Percentiles rank a stretch among this genome's conserved stretches.
Conservation (phyloP, 2,113 vertebrate species). For the Heterocephalus glaber region DNA sequence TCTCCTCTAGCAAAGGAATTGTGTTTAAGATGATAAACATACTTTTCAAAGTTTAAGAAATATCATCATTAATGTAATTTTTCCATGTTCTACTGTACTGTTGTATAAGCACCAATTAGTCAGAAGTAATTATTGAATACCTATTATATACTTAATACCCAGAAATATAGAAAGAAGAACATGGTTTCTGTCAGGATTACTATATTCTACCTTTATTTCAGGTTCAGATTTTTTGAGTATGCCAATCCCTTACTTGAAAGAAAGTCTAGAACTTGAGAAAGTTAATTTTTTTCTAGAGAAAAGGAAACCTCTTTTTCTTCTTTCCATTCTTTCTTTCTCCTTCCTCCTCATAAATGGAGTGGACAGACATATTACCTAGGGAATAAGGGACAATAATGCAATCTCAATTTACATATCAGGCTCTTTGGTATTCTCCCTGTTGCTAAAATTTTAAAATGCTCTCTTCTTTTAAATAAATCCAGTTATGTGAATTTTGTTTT, state of each 20-base stretch:
- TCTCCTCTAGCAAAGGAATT: not conserved
- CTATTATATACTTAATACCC: not conserved
- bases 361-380: not conserved
- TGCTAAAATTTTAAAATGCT: not conserved
- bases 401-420: slow-evolving; percentile 6
- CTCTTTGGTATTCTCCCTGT: not conserved
- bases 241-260: not conserved
- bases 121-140: not conserved
- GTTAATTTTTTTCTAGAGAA: not conserved
- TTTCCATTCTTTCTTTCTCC: no score
- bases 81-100: slow-evolving; percentile 19
- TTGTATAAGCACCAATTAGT: not conserved
- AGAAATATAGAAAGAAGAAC: slow-evolving; percentile 13
- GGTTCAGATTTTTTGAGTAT: slow-evolving; percentile 20
- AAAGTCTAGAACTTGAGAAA: slow-evolving; percentile 19
- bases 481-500: not conserved
- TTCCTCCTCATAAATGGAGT: not conserved
- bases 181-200: not conserved
- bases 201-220: slow-evolving; percentile 8
- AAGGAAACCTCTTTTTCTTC: not conserved
- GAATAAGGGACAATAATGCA: not conserved
- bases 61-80: not conserved
- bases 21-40: not conserved
- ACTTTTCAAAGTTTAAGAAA: slow-evolving; percentile 30
- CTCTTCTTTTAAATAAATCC: not conserved